phyloP scores from a whole-genome alignment of 1,140 invertebrate genomes.

The Batillaria attramentaria region DNA sequence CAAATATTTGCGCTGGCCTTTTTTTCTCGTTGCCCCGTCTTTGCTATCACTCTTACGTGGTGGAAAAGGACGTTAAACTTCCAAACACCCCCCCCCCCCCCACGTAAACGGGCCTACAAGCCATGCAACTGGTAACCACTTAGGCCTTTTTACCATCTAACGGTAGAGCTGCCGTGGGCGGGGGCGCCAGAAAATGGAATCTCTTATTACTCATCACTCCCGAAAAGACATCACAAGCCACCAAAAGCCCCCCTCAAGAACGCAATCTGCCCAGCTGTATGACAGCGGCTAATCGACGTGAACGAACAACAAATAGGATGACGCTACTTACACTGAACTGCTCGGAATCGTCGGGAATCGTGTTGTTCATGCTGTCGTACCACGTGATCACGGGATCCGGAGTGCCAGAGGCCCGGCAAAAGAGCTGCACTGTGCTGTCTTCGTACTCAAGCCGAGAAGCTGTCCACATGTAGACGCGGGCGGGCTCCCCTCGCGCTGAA shows the following conservation, averaged over 20 bases:
- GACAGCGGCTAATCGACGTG: background rate
- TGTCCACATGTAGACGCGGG: constrained; percentile 73
- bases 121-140: no score
- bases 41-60: no score
- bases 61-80: no score
- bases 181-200: no score
- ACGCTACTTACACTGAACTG: constrained; percentile 40
- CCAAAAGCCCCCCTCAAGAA: background rate
- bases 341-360: constrained; percentile 34
- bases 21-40: no score
- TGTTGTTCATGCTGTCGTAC: constrained; percentile 69
- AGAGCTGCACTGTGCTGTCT: constrained; percentile 79
- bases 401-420: constrained; percentile 80
- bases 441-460: constrained; percentile 72
- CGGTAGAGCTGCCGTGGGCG: no score
- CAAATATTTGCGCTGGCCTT: no score
- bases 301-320: background rate
- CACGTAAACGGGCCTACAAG: no score
- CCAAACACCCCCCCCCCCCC: no score
- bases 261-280: background rate
- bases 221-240: background rate
- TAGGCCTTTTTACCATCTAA: no score
- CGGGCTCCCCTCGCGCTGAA: constrained; percentile 48
- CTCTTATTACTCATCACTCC: no score
- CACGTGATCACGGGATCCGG: constrained; percentile 79